Percentiles rank a stretch among this genome's conserved stretches.
These are phyloP conservation scores for Melikaiella ostensackeni DNA, from an alignment of 2,888 invertebrate species.

Conservation along the genomic window DNA sequence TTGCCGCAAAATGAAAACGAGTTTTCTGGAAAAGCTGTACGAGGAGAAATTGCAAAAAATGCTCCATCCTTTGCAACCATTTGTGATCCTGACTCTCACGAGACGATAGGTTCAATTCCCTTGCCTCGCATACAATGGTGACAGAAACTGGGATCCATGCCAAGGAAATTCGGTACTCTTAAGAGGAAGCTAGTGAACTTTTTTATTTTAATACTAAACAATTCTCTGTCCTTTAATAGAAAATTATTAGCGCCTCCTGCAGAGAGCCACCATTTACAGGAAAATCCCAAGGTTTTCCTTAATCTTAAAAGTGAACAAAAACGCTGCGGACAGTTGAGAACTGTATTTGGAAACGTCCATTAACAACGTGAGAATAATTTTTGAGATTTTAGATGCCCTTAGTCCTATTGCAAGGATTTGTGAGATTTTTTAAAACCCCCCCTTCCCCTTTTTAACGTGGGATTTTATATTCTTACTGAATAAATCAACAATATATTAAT, in stretches of 20 bases:
- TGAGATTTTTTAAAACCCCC: too few species aligned
- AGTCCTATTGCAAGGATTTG: too few species aligned
- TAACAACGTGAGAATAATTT: too few species aligned
- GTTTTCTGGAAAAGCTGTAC: neutral
- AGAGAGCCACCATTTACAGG: neutral
- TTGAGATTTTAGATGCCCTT: too few species aligned
- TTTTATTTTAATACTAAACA: neutral
- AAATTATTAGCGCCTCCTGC: neutral
- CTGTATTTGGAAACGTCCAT: too few species aligned
- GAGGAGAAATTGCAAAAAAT: slow-evolving; percentile 19
- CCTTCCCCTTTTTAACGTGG: too few species aligned
- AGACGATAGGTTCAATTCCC: neutral
- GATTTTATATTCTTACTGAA: too few species aligned
- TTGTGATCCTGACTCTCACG: slow-evolving; percentile 6
- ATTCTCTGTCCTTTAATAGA: neutral
- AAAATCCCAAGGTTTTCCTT: too few species aligned
- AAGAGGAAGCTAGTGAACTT: neutral
- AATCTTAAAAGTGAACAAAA: too few species aligned
- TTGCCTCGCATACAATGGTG: neutral
- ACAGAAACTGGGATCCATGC: neutral
- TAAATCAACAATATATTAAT: too few species aligned
- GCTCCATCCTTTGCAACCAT: neutral
- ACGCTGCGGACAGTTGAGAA: too few species aligned
- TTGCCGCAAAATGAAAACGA: slow-evolving; percentile 7
- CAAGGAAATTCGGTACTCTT: neutral